Evolutionary conservation across 2,113 vertebrate species (phyloP), one percentile per base, ranked within the genome.

Genomic region (Prinia subflava): DNA sequence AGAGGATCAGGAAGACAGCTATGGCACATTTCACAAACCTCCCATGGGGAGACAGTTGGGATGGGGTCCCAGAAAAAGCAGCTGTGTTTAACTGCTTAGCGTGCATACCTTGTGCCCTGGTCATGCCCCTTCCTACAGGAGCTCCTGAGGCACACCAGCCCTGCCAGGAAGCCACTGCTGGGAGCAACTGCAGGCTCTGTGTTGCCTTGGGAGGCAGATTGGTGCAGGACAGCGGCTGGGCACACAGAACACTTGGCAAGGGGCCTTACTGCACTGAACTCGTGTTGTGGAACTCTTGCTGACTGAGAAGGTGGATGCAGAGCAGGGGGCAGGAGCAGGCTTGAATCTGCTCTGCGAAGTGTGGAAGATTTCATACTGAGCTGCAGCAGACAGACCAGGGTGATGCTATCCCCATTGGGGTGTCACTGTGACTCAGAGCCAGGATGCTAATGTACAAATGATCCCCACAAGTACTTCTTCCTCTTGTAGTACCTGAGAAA

Each of bases 401-500:
- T 0, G 0, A 20, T 17, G 24, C 13, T 5, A 8, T 78, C 6
- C 3, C 20, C 19, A 2, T 7, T 33, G 7, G 9, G 6, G 3
- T 27, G 21, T 27, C 39, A 37, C 6, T 74, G 55, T 39, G 42
- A n/a, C 42, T 68, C 20, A 12, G 33, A 50, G 11, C 33, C 10
- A 30, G 28, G 31, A 53, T 46, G 39, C 42, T 70, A 35, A 50
- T 2, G 7, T 24, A 42, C 17, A 28, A 46, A 16, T 35, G 24
- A 30, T 41, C 24, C 10, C 28, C 31, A 15, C 35, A 65, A 76
- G 22, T 12, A 30, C 15, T 53, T 76, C 53, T 37, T 82, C 42
- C 56, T 59, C 50, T n/a, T 42, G 18, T 17, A 55, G 25, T 49
- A 35, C 21, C 33, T 80, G 21, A 13, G 39, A 85, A 75, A 71